These are phyloP conservation scores for Mesembrinibis cayennensis DNA, from an alignment of 2,113 vertebrate species.

Conservation along the genomic window DNA sequence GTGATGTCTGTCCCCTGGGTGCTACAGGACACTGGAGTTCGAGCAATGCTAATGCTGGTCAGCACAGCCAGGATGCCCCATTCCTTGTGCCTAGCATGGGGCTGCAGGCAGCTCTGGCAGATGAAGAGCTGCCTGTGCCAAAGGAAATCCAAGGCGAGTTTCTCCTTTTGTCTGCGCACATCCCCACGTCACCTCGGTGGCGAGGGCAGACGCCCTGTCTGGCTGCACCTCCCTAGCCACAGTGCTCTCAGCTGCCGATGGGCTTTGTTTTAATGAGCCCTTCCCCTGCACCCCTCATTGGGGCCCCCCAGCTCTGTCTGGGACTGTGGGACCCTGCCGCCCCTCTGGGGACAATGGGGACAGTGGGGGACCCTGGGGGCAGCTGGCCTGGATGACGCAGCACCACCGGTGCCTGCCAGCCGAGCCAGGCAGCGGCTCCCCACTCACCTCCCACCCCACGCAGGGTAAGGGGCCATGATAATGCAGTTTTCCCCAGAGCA, in stretches of 20 bases:
- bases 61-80: background rate
- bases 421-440: background rate
- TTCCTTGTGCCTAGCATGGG: too few relatives aligned
- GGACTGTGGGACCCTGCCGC: background rate
- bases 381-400: background rate
- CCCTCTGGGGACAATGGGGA: background rate
- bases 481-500: conserved; percentile 23
- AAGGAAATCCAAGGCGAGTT: background rate
- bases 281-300: background rate
- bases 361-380: too few relatives aligned
- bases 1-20: background rate
- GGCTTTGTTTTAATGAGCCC: background rate
- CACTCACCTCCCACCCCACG: background rate
- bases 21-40: background rate
- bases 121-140: background rate
- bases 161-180: background rate
- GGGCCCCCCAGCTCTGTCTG: background rate
- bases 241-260: fast-evolving
- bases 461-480: background rate
- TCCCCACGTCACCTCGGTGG: background rate
- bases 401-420: background rate
- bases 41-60: fast-evolving
- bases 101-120: background rate
- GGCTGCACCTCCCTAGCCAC: background rate
- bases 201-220: fast-evolving